A percentile compares a stretch with the other conserved stretches of the same genome.
These are phyloP conservation scores for Caloenas nicobarica DNA, from an alignment of 2,113 vertebrate genomes.

Conservation along the genomic window DNA sequence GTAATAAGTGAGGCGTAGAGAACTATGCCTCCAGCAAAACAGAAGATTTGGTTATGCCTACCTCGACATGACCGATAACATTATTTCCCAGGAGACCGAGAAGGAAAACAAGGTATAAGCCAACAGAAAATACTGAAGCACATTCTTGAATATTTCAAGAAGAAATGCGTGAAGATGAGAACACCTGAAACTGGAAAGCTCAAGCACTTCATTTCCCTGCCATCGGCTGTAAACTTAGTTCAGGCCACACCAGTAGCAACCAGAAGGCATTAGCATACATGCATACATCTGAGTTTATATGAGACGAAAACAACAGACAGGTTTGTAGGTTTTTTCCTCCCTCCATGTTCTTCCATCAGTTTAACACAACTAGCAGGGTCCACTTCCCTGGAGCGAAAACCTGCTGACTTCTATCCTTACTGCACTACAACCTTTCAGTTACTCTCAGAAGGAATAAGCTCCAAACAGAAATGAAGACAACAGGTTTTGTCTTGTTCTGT, in stretches of 20 bases:
- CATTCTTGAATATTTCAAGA: background rate
- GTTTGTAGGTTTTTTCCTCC: background rate
- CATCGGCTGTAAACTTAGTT: background rate
- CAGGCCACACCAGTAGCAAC: background rate
- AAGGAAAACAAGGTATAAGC: background rate
- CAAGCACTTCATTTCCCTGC: background rate
- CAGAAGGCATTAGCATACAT: background rate
- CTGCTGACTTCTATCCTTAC: background rate
- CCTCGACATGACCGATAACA: background rate
- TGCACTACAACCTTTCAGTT: accelerated
- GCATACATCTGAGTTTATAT: background rate
- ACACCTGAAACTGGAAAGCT: background rate
- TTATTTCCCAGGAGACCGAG: slow-evolving; percentile 20
- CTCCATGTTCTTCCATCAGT: background rate
- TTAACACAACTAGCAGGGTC: background rate
- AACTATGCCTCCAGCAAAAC: background rate
- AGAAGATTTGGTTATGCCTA: slow-evolving; percentile 14
- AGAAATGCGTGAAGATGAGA: background rate
- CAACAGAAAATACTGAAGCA: background rate
- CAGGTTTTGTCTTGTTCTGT: background rate
- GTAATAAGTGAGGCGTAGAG: background rate
- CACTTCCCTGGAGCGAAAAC: background rate
- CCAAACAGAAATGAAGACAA: background rate
- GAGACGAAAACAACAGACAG: background rate
- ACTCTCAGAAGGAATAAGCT: background rate